Percentiles rank a stretch among this genome's conserved stretches.
Conservation (phyloP, 2,888 invertebrate genomes). For the Pandemis heparana region DNA sequence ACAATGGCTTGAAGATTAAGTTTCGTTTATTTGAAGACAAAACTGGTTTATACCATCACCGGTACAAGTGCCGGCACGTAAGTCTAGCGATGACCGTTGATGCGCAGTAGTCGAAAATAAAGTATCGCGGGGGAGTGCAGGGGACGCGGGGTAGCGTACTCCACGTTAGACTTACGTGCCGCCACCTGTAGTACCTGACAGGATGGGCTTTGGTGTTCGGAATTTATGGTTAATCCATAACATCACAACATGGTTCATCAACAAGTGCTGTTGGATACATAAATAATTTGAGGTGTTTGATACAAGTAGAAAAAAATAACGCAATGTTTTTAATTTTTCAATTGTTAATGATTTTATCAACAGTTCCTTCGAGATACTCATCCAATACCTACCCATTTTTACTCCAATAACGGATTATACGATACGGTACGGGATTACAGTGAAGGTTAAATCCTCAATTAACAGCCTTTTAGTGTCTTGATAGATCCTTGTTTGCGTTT, state of each 20-base stretch:
- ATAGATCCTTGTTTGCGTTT: constrained; percentile 1
- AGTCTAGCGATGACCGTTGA: too few relatives aligned
- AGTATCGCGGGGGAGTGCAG: too few relatives aligned
- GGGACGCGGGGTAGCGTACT: too few relatives aligned
- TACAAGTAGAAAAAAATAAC: not conserved
- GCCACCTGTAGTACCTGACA: not conserved
- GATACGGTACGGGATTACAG: not conserved
- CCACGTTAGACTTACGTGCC: too few relatives aligned
- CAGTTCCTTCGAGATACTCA: not conserved
- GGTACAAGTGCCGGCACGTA: too few relatives aligned
- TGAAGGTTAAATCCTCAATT: not conserved
- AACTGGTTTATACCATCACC: not conserved
- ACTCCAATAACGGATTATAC: too few relatives aligned
- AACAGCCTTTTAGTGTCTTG: not conserved
- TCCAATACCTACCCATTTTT: too few relatives aligned
- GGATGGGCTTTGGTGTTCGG: not conserved
- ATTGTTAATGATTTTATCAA: not conserved
- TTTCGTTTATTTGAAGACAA: constrained; percentile 6
- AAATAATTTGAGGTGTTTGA: not conserved
- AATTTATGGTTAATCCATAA: not conserved
- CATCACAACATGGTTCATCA: not conserved
- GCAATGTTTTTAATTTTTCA: not conserved
- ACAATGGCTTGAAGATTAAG: constrained; percentile 9
- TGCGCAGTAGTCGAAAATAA: too few relatives aligned
- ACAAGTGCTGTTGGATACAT: not conserved